These are phyloP conservation scores for Sigmodon hispidus DNA, from an alignment of 2,113 vertebrate species.

Conservation along the genomic window DNA sequence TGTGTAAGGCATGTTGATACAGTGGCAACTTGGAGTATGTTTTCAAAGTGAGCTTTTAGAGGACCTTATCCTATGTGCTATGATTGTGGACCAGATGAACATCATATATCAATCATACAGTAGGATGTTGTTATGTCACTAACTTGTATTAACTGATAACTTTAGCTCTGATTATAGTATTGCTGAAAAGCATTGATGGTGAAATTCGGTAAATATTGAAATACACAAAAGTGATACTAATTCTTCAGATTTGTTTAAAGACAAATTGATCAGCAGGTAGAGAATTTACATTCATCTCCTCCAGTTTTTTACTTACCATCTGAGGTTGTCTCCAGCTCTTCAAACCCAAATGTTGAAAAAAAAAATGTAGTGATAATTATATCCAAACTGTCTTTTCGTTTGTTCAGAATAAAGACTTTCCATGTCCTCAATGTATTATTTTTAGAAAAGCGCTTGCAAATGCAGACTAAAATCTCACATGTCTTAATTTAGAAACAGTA, in stretches of 20 bases:
- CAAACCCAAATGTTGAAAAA: conserved; percentile 44
- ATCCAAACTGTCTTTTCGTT: conserved; percentile 66
- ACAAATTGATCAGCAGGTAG: neutral
- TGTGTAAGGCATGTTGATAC: neutral
- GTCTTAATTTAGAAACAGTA: conserved; percentile 73
- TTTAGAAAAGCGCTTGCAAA: conserved; percentile 73
- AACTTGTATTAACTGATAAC: rapidly evolving
- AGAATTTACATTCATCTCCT: conserved; percentile 2
- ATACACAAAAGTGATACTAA: neutral
- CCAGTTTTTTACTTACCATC: neutral
- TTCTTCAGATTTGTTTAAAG: neutral
- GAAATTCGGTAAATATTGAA: neutral
- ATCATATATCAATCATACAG: neutral
- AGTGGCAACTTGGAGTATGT: neutral
- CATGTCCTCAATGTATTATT: conserved; percentile 65
- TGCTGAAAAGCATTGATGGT: neutral
- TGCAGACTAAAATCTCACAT: conserved; percentile 46
- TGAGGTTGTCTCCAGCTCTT: conserved; percentile 15
- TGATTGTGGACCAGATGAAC: rapidly evolving
- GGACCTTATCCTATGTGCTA: rapidly evolving
- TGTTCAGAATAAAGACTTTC: conserved; percentile 67
- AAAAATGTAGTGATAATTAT: conserved; percentile 51
- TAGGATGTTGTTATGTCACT: no score
- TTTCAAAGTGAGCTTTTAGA: neutral
- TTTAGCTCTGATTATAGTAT: neutral